Percentiles rank a stretch among this genome's conserved stretches.
Conservation (phyloP, 2,113 vertebrate species). For the Pelvicachromis taeniatus region DNA sequence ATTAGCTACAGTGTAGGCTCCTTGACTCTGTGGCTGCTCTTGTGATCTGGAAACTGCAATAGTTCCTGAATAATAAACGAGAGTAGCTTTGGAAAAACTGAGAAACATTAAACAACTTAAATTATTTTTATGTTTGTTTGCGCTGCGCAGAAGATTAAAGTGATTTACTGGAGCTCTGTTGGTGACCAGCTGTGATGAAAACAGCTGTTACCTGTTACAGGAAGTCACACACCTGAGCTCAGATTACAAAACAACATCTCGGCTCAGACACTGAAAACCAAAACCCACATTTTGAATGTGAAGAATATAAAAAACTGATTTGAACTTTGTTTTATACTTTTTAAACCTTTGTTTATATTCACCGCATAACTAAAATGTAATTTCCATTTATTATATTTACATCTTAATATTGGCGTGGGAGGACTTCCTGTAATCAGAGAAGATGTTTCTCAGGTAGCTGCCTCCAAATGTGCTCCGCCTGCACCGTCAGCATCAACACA, state of each 20-base stretch:
- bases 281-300: not conserved
- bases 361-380: not conserved
- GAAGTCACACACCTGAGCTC: not conserved
- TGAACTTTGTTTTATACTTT: not conserved
- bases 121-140: not conserved
- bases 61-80: not conserved
- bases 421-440: not conserved
- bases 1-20: not conserved
- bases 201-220: not conserved
- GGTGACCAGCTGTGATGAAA: not conserved
- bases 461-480: not conserved
- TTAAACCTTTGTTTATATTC: not conserved
- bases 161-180: not conserved
- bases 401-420: not conserved
- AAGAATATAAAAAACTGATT: not conserved
- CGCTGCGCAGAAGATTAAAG: not conserved
- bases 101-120: fast-evolving
- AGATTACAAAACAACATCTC: not conserved
- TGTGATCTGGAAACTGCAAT: not conserved
- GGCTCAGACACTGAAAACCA: not conserved
- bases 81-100: not conserved
- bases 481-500: not conserved
- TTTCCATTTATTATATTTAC: not conserved
- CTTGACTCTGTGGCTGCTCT: not conserved
- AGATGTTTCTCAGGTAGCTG: not conserved